Percentiles rank a stretch among this genome's conserved stretches.
These are phyloP conservation scores for Probosciger aterrimus DNA, from an alignment of 2,113 vertebrate genomes.

Conservation along the genomic window DNA sequence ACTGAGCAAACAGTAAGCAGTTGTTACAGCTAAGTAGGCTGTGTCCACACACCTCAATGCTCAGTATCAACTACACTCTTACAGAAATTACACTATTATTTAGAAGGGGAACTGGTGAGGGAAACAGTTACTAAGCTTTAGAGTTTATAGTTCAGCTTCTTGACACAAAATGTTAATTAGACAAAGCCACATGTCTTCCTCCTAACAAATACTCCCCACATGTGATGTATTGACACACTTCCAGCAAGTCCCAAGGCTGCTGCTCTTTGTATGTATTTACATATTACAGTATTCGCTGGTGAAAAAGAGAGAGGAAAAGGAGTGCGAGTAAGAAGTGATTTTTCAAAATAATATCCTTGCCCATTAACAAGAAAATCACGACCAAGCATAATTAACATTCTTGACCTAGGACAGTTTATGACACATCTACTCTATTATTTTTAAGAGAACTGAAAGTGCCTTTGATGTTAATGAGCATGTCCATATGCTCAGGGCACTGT, in stretches of 20 bases:
- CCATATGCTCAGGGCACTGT: not conserved
- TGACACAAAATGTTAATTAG: not conserved
- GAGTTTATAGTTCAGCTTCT: not conserved
- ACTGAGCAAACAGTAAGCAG: not conserved
- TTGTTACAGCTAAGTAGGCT: not conserved
- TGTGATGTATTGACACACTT: not conserved
- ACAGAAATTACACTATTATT: not conserved
- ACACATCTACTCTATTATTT: not conserved
- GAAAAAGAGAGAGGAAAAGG: not conserved
- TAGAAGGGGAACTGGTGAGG: not conserved
- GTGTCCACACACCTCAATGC: not conserved
- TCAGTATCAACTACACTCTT: not conserved
- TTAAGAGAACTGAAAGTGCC: not conserved
- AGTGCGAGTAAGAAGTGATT: not conserved
- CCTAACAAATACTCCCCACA: not conserved
- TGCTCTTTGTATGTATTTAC: not conserved
- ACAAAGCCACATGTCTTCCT: not conserved
- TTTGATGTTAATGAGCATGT: constrained; percentile 2
- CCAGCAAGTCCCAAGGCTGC: not conserved
- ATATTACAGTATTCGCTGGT: not conserved
- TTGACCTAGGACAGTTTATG: not conserved
- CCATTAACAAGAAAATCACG: not conserved
- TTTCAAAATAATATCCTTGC: not conserved
- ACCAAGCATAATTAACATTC: constrained; percentile 12
- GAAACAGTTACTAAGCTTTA: not conserved